Evolutionary conservation across 23 tunicate species (phyloP).

Genomic region (Pegea sp.): DNA sequence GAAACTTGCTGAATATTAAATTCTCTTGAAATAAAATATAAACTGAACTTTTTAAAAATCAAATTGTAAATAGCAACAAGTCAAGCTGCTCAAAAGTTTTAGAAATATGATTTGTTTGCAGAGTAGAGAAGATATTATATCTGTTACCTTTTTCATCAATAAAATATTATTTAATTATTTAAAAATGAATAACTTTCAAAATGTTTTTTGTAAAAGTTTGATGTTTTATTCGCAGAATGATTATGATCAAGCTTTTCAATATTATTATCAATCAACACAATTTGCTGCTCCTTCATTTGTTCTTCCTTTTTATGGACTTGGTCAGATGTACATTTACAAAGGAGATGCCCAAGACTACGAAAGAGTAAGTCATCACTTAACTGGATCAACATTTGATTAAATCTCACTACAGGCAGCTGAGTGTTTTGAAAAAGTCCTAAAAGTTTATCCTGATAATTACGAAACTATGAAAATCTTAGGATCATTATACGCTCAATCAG

Average conservation of each 20-base stretch:
- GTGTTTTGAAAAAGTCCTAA: conserved; percentile 84
- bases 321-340: conserved; percentile 87
- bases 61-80: too few relatives aligned
- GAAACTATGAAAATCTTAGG: conserved; percentile 95
- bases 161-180: too few relatives aligned
- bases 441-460: conserved; percentile 89
- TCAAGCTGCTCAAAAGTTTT: too few relatives aligned
- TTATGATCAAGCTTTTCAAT: conserved; percentile 94
- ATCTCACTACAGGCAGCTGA: conserved; percentile 43
- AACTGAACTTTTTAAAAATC: too few relatives aligned
- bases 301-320: conserved; percentile 79
- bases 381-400: neutral
- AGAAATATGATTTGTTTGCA: too few relatives aligned
- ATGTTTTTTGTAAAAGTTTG: too few relatives aligned
- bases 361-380: conserved; percentile 13
- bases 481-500: conserved; percentile 76
- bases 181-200: too few relatives aligned
- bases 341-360: conserved; percentile 74
- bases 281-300: conserved; percentile 88
- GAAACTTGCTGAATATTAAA: too few relatives aligned
- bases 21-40: too few relatives aligned
- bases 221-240: conserved; percentile 31
- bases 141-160: too few relatives aligned
- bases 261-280: conserved; percentile 90
- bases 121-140: too few relatives aligned